Conservation (phyloP, 2,797 vertebrate genomes). For the Garrulus glandarius region DNA sequence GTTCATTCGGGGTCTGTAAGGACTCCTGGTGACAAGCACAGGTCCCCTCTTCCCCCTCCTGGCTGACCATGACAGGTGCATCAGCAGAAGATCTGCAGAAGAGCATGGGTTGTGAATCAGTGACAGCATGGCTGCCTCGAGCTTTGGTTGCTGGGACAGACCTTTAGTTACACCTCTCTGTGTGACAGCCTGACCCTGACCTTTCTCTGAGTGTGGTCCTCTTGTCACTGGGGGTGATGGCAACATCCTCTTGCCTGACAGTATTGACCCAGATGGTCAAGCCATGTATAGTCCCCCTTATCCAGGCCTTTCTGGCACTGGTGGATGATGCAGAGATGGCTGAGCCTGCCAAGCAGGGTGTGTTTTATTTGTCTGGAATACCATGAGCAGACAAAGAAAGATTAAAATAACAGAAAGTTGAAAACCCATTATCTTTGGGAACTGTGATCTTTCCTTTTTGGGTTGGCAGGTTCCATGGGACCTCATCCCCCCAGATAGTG, state of each 20-base stretch:
- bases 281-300: rapidly evolving
- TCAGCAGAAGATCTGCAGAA: neutral
- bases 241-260: neutral
- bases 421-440: neutral
- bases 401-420: slow-evolving; percentile 45
- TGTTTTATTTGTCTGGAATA: slow-evolving; percentile 28
- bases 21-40: neutral
- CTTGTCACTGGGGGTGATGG: neutral
- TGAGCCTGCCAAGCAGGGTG: neutral
- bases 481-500: neutral
- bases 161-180: neutral
- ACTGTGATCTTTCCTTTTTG: neutral
- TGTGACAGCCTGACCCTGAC: neutral
- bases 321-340: neutral
- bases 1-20: neutral
- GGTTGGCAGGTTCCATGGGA: neutral
- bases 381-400: neutral
- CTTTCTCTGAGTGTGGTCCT: neutral
- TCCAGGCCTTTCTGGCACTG: neutral
- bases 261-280: neutral
- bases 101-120: neutral
- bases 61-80: neutral
- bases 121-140: rapidly evolving
- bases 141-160: neutral
- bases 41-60: neutral